Evolutionary conservation across 2,113 vertebrate genomes (phyloP), one percentile per base, ranked within the genome.

Genomic region (Erythrocebus patas): DNA sequence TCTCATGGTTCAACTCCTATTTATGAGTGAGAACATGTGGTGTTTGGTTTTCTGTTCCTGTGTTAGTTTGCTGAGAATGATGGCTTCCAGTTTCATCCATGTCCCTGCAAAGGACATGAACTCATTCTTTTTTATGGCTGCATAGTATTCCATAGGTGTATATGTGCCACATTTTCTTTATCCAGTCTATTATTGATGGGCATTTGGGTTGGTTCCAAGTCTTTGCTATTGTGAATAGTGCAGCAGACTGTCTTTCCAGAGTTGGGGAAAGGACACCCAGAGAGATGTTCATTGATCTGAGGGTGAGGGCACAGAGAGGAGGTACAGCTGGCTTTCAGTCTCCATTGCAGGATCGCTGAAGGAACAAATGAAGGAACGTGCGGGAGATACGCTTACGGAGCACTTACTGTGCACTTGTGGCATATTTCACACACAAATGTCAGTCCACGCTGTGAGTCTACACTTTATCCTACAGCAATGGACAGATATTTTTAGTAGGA

Each of bases 401-500:
- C 1, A 13, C 59, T 82, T 43, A 5, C n/a, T 27, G 1, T 1
- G 4, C 48, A 17, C 8, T 8, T 9, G 45, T 17, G 2, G 23
- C 7, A 3, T 30, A 4, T 32, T 43, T 25, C 85, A 25, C 43
- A 43, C 64, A 8, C 7, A 27, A 6, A 5, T 7, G 10, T 84
- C 48, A n/a, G 76, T 38, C 57, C 48, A 13, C 4, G 16, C n/a
- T 61, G n/a, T 59, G 18, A 80, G 5, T 61, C 1, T 27, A 18
- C 18, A 7, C 76, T 55, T 20, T 9, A 8, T 22, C 14, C 17
- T 23, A 50, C 23, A 0, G 2, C 89, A 43, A 45, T 3, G 16
- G 14, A 20, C 35, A 76, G 57, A 35, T 61, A 25, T 38, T 38
- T 32, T 40, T 17, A 48, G 25, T 11, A 76, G 12, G 27, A 40